Conservation (phyloP, 2,797 vertebrate genomes). For the Clarias laeviceps region DNA sequence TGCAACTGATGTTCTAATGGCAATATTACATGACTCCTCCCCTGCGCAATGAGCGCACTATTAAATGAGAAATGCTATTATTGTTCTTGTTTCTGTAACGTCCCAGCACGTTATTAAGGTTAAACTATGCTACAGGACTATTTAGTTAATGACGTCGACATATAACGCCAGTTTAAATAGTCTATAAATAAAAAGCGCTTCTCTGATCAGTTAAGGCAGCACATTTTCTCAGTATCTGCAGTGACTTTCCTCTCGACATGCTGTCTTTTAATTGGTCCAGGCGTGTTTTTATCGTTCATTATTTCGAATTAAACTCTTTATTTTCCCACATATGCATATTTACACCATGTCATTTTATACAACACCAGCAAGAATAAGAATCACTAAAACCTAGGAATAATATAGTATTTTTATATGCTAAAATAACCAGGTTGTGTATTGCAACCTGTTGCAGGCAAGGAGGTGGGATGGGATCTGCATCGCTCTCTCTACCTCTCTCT, state of each 20-base stretch:
- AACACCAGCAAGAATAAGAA: neutral
- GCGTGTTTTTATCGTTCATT: neutral
- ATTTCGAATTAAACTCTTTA: neutral
- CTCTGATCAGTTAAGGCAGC: neutral
- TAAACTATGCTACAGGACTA: neutral
- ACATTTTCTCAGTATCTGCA: neutral
- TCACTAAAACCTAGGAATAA: neutral
- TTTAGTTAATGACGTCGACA: neutral
- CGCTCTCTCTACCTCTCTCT: too few relatives aligned
- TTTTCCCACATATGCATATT: neutral
- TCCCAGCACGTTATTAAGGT: neutral
- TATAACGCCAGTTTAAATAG: neutral
- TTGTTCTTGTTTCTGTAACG: neutral
- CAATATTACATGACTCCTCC: slow-evolving; percentile 7
- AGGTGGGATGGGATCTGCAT: neutral
- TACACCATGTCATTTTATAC: neutral
- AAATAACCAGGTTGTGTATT: neutral
- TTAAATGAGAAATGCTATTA: neutral
- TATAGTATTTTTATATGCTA: neutral
- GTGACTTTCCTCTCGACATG: neutral
- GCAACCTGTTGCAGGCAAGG: slow-evolving; percentile 1
- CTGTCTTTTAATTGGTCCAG: neutral
- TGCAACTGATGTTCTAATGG: neutral
- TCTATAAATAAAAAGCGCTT: neutral
- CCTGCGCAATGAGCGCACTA: neutral